Percentiles rank a stretch among this genome's conserved stretches.
phyloP scores from a whole-genome alignment of 2,888 invertebrate species.

The Teinopalpus imperialis region DNA sequence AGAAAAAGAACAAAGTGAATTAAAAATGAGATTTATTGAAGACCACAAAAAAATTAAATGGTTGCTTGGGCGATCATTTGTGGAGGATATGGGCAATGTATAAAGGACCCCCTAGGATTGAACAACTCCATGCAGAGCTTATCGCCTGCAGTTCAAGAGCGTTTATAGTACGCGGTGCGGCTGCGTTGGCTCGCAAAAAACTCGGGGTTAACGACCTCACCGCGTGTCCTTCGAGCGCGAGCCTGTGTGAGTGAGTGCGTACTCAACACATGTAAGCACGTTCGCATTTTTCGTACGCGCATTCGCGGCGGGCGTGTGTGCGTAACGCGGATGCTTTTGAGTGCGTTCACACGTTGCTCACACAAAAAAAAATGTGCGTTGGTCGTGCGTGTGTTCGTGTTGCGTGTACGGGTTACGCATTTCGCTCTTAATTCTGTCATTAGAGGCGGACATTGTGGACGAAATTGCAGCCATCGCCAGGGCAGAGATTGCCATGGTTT shows the following conservation, averaged over 20 bases:
- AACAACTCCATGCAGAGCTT: too few relatives aligned
- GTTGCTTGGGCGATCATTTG: too few relatives aligned
- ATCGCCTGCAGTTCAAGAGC: conserved; percentile 62
- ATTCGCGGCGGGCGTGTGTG: conserved; percentile 41
- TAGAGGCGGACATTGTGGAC: conserved; percentile 50
- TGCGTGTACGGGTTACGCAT: conserved; percentile 42
- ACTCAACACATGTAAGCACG: conserved; percentile 30
- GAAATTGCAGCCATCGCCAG: conserved; percentile 48
- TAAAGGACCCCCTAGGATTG: too few relatives aligned
- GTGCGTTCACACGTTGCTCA: conserved; percentile 57
- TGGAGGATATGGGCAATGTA: too few relatives aligned
- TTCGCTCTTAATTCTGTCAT: conserved; percentile 65
- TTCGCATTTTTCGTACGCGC: conserved; percentile 49
- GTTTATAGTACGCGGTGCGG: conserved; percentile 69
- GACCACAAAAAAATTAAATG: too few relatives aligned
- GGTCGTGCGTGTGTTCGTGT: conserved; percentile 29
- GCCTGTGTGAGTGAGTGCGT: conserved; percentile 65
- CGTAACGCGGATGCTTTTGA: conserved; percentile 46
- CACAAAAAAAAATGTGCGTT: conserved; percentile 47
- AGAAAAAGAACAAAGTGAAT: too few relatives aligned
- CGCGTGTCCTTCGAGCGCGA: conserved; percentile 71
- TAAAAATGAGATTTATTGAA: too few relatives aligned
- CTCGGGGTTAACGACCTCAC: conserved; percentile 71
- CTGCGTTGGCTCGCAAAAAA: conserved; percentile 74
- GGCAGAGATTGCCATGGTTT: conserved; percentile 37